These are phyloP conservation scores for Spisula subtruncata DNA, from an alignment of 2,888 invertebrate species.

Conservation along the genomic window DNA sequence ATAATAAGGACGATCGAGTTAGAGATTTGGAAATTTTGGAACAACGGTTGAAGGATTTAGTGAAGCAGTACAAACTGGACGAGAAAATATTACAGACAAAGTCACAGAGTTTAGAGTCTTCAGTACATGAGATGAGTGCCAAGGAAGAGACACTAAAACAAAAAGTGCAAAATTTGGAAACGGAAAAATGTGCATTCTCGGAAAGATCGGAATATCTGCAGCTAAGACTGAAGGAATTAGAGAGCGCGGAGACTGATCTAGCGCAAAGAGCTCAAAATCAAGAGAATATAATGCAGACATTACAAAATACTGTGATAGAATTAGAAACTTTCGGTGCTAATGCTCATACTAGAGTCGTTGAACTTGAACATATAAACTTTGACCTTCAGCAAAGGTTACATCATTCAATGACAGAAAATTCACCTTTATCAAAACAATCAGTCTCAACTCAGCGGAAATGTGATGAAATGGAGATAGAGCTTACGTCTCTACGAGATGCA, in stretches of 20 bases:
- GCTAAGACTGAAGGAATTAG: slow-evolving; percentile 79
- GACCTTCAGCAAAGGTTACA: slow-evolving; percentile 79
- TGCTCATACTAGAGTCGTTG: slow-evolving; percentile 79
- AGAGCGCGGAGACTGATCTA: slow-evolving; percentile 78
- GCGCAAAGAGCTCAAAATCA: slow-evolving; percentile 79
- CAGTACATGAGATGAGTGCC: slow-evolving; percentile 82
- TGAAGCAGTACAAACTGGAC: slow-evolving; percentile 81
- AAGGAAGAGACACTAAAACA: slow-evolving; percentile 81
- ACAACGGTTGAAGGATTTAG: slow-evolving; percentile 79
- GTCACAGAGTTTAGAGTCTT: slow-evolving; percentile 80
- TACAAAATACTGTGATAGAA: slow-evolving; percentile 77
- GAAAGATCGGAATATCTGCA: slow-evolving; percentile 81
- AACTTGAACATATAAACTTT: slow-evolving; percentile 81
- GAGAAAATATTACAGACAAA: slow-evolving; percentile 81
- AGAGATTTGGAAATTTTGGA: slow-evolving; percentile 80
- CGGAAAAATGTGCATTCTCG: slow-evolving; percentile 80
- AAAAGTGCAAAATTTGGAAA: slow-evolving; percentile 81
- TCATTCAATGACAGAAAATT: slow-evolving; percentile 80
- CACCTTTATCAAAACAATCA: slow-evolving; percentile 77
- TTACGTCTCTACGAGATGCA: slow-evolving; percentile 73
- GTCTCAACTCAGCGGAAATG: slow-evolving; percentile 77
- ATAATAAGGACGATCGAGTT: slow-evolving; percentile 79
- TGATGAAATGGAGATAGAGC: slow-evolving; percentile 76
- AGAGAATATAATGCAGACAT: slow-evolving; percentile 78
- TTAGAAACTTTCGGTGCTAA: slow-evolving; percentile 81